Evolutionary conservation across 2,797 vertebrate species (phyloP), one percentile per base, ranked within the genome.

Genomic region (Sebastes hubbsi): DNA sequence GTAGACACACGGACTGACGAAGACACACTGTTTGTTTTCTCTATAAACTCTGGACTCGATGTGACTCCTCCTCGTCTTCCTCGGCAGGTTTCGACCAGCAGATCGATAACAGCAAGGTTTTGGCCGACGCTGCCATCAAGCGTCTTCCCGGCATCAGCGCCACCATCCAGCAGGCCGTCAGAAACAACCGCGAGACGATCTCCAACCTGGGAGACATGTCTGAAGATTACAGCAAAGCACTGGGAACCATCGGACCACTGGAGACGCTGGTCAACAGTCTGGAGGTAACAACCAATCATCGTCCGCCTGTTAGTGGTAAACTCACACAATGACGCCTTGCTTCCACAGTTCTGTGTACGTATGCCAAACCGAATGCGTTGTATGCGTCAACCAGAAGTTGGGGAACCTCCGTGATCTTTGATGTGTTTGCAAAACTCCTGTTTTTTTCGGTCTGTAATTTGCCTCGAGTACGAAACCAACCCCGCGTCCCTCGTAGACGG

Each of bases 1-100:
- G 38, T 6, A 16, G 11, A 1, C 29, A 1, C 3, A 3, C 6
- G 5, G n/a, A 24, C 6, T 5, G 61, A 38, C 22, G 22, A 13
- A 16, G 5, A 20, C 2, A 16, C 24, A 3, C 29, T 25, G 30
- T 66, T 4, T n/a, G 60, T 22, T 29, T 54, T 7, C 4, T 34
- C 8, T 27, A 3, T 64, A 3, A 46, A 95, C 92, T 52, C 95
- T 99, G 54, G 20, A 55, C 61, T 49, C 4, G 63, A 22, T 2
- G 4, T 4, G 13, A 13, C 55, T 77, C 63, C 12, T 67, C 54
- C 13, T 58, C 16, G 1, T 67, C 46, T 63, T 72, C 27, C 25
- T 60, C 25, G n/a, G 2, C 91, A 99, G 98, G 95, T 36, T 99
- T 98, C 46, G 96, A 97, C 87, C 80, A 95, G 66, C 96, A 97